Base-by-base conservation (phyloP, 1,140 invertebrate genomes). In the Drosophila elegans region DNA sequence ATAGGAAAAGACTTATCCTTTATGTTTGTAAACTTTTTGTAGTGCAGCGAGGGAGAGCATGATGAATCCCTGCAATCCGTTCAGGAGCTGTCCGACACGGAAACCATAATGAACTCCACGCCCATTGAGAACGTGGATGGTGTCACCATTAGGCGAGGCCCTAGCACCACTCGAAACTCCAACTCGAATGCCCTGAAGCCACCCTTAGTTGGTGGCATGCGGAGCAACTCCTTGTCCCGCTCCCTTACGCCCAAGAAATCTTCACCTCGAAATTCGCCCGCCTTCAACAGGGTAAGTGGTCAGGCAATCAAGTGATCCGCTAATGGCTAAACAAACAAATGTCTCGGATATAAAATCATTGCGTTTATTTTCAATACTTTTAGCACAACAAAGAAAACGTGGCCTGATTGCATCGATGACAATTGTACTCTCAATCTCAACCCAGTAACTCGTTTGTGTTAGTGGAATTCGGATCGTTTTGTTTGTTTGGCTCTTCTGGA, bases 81-180 rank as follows among this genome's bases (percentile, higher is more conserved):
- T 1, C 84, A 88, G 39, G 85, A 90, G 45, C 62, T 91, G 10
- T 90, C 90, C 0, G 81, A 90, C 36, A 78, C 90, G 10, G 90
- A 91, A 57, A 85, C 82, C n/a, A 74, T 91, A 7, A 77, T 91
- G 76, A 91, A 91, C 27, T 91, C 90, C n/a, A 91, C 90, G n/a
- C 90, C 90, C 11, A 90, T 90, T 55, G 85, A 84, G 6, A 32
- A 39, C 3, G 44, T 46, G 3, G 80, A 80, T 25, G 44, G 61
- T n/a, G 38, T 69, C 0, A 77, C 67, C 5, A 62, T 60, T 9
- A 73, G 52, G 10, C 76, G 80, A 7, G 45, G 67, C 11, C 48
- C 16, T 46, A 54, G 55, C 41, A 57, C 34, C 25, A 25, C 64
- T 29, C 64, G 59, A 9, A 76, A 57, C 48, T 51, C 63, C 0